Conservation (phyloP, 2,113 vertebrate genomes). For the Suncus etruscus region DNA sequence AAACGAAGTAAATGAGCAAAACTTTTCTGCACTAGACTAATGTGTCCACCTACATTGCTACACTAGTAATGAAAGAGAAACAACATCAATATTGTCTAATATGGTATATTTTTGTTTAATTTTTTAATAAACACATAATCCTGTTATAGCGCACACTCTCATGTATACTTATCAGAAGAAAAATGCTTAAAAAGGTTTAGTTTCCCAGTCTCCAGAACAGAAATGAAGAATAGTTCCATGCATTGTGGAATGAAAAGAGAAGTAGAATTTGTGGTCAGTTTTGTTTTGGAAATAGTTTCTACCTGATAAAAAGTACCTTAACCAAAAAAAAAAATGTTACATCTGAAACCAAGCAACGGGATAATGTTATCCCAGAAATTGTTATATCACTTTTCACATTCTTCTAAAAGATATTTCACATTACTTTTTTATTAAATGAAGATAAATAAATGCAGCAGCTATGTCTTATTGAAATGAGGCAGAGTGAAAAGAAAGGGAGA, state of each 20-base stretch:
- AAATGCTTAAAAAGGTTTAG: background rate
- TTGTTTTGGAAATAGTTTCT: background rate
- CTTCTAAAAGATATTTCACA: background rate
- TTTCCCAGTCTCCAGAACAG: background rate
- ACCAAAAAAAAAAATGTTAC: background rate
- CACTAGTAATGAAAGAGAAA: background rate
- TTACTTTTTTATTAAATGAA: conserved; percentile 2
- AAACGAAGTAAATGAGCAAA: background rate
- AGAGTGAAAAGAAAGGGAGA: background rate
- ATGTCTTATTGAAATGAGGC: background rate
- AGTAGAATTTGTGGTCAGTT: background rate
- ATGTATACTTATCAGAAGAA: background rate
- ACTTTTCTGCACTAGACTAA: background rate
- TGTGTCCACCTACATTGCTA: background rate
- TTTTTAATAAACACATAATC: background rate
- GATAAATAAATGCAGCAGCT: background rate
- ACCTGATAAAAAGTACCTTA: background rate
- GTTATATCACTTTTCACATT: background rate
- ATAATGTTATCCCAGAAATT: background rate
- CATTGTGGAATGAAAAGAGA: background rate
- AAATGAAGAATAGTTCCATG: background rate
- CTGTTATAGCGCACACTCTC: background rate
- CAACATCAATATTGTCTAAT: background rate
- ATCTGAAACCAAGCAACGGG: background rate
- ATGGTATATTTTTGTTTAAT: background rate